Evolutionary conservation across 2,113 vertebrate genomes (phyloP).

Genomic region (Xyrauchen texanus): DNA sequence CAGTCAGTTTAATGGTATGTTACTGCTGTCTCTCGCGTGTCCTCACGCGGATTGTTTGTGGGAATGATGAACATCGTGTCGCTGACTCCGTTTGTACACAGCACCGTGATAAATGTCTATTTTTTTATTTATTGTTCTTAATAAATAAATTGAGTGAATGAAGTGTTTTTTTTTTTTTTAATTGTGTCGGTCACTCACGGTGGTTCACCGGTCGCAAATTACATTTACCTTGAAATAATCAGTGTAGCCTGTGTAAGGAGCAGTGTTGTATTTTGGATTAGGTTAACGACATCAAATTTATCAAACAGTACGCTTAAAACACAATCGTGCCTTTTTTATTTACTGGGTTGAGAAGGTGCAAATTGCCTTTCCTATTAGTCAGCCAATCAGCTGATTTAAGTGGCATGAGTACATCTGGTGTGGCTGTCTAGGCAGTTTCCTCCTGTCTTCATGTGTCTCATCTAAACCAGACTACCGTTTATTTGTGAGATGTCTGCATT

Average conservation of each 20-base stretch:
- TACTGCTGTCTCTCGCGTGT: constrained; percentile 71
- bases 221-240: not conserved
- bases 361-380: not conserved
- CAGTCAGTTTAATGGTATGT: constrained; percentile 3
- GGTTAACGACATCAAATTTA: not conserved
- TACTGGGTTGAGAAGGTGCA: not conserved
- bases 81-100: constrained; percentile 37
- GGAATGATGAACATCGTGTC: constrained; percentile 69
- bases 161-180: too few species aligned
- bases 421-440: not conserved
- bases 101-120: too few species aligned
- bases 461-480: not conserved
- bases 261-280: not conserved
- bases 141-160: too few species aligned
- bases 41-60: constrained; percentile 72
- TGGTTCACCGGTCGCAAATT: not conserved
- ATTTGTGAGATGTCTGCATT: not conserved
- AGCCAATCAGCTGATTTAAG: not conserved
- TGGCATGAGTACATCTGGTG: not conserved
- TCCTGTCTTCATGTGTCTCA: not conserved
- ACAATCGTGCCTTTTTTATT: not conserved
- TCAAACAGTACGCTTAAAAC: not conserved
- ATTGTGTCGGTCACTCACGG: not conserved
- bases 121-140: too few species aligned
- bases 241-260: not conserved